Evolutionary conservation across 2,888 invertebrate genomes (phyloP), one percentile per base, ranked within the genome.

Genomic region (Acronicta leporina): DNA sequence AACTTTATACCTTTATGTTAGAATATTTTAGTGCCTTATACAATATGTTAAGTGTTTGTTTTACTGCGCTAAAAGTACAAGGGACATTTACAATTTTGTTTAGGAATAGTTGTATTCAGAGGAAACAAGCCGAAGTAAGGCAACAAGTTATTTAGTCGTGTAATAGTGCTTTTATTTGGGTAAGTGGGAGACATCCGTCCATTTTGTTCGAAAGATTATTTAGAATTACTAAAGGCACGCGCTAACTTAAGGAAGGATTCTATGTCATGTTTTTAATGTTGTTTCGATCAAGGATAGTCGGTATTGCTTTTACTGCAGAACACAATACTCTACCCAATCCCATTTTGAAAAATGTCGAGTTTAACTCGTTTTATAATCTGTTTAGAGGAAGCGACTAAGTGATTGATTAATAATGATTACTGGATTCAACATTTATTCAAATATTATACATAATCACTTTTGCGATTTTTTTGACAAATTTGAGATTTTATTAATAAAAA

Each of bases 21-120:
- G 38, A 35, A 44, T 58, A 58, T 59, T 55, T 68, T 63, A 67
- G 63, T 75, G 66, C 60, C 68, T 63, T 68, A 57, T 63, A 46
- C 48, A n/a, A 38, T 38, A 48, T 50, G 52, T 47, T 72, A 76
- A 66, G 57, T 64, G 54, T 69, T 72, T 65, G 56, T 67, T 71
- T 78, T 63, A 63, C 74, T 68, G 75, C 73, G 77, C 73, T 82
- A 73, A 73, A 87, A 89, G 89, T 90, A 89, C 89, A 89, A 87
- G 82, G 68, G 72, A 79, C 79, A 79, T 72, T 81, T 78, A 80
- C 69, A 79, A 69, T 66, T 68, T 68, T 63, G 60, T 62, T 56
- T 64, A 57, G 64, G 30, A 48, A 58, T 54, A 13, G 2, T 1
- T 13, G 35, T 38, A 53, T 54, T 48, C 46, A 30, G 10, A 20